Base-by-base conservation (phyloP, 2,797 vertebrate species). In the Hirundo rustica region DNA sequence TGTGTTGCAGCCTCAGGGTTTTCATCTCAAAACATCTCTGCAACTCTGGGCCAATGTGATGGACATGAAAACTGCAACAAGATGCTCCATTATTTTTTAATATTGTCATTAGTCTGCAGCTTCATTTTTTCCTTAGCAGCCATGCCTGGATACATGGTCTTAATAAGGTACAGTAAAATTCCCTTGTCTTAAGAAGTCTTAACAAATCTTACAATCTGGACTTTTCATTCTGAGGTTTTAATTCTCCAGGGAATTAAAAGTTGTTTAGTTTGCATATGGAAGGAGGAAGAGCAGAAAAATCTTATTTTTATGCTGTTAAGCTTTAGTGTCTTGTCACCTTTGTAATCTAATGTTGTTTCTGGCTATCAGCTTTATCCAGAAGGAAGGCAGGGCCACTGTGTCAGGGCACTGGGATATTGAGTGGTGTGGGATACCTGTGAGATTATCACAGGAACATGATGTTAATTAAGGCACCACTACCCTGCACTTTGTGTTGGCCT, bases 91-190 rank as follows among this genome's bases (percentile, higher is more conserved):
- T 99, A 98, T 84, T 99, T 98, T 96, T 98, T 99, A 98, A 98
- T 98, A 30, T 73, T 99, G 21, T 98, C 98, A 1, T 97, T 98
- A 29, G 90, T 98, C 66, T 98, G 98, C 97, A 98, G 98, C 94
- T 99, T 99, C 76, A 98, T 99, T 96, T 99, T 97, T 86, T 98
- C 98, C 16, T 97, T 99, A 92, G 98, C 99, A 80, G 98, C 98
- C 81, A 99, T 99, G 19, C 99, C 99, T 9, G 98, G 98, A 13
- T 99, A 98, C 92, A 99, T 99, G 99, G 98, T 99, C 92, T 98
- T 98, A 72, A 98, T 99, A 97, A 98, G 99, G 99, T 99, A 96
- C 64, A 93, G 96, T 64, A 68, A 78, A 91, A 89, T 57, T 38
- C 51, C 38, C 14, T 67, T 60, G 9, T 38, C 7, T 61, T 70